phyloP scores from a whole-genome alignment of 2,113 vertebrate genomes.

The Petromus typicus region DNA sequence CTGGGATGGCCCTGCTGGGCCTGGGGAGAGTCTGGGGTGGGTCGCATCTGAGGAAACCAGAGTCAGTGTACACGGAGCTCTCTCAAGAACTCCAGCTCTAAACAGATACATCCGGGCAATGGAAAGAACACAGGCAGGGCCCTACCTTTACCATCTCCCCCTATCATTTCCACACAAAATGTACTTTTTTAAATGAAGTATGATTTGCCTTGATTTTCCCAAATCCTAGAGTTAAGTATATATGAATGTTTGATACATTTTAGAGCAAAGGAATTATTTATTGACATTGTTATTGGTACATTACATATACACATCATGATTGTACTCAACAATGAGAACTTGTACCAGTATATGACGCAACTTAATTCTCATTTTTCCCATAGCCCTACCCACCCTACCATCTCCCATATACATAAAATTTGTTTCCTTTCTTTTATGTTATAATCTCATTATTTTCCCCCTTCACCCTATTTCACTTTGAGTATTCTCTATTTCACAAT shows the following conservation, averaged over 20 bases:
- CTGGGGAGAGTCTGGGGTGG: background rate
- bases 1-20: background rate
- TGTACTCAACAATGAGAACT: too few relatives aligned
- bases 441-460: too few relatives aligned
- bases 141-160: background rate
- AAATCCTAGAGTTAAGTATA: slow-evolving; percentile 28
- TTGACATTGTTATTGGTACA: too few relatives aligned
- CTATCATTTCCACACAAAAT: background rate
- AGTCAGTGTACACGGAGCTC: background rate
- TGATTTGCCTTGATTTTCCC: slow-evolving; percentile 33
- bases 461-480: too few relatives aligned
- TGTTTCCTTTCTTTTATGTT: too few relatives aligned
- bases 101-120: background rate
- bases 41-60: background rate
- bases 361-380: too few relatives aligned
- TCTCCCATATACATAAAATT: too few relatives aligned
- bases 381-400: too few relatives aligned
- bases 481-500: too few relatives aligned
- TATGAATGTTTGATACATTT: slow-evolving; percentile 8
- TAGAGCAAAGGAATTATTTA: slow-evolving; percentile 37
- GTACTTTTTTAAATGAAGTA: background rate
- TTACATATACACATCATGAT: too few relatives aligned
- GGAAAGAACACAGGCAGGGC: background rate
- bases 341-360: too few relatives aligned
- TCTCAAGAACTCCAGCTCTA: background rate